Base-by-base conservation (phyloP, 2,113 vertebrate genomes). In the Tricholaema leucomelas region DNA sequence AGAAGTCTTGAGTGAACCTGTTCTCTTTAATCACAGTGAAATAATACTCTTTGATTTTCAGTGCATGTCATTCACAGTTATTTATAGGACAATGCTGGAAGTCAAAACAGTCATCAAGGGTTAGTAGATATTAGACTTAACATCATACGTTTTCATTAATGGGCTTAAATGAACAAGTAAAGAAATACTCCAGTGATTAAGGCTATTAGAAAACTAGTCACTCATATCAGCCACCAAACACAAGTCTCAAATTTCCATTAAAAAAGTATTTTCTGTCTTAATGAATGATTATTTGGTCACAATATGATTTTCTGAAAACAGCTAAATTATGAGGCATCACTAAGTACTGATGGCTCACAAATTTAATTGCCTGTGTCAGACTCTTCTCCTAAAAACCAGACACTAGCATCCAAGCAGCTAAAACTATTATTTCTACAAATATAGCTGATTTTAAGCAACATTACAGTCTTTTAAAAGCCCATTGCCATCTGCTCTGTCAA, bases 81-180 rank as follows among this genome's bases (percentile, higher is more conserved):
- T 97, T 96, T 97, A 97, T 97, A 97, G 81, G 91, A 95, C 88
- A 96, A 92, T 70, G 84, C 74, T 92, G 84, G 88, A 96, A 97
- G 96, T 96, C 91, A 97, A 97, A 96, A 95, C 78, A 96, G 83
- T 90, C 94, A 96, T 95, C 94, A 96, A 76, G 91, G 93, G 91
- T 96, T 94, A 94, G 91, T 59, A 93, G 81, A 96, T 96, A 97
- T 91, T 91, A 96, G 92, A 95, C 94, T 94, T 95, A 95, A 94
- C 91, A 44, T 79, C 91, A 74, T 81, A 67, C 23, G 4, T 94
- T 76, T 93, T 95, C 94, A 96, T 95, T 91, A 96, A 91, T 74
- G 85, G 79, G 59, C 61, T 88, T 91, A 94, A 88, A 95, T 92
- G 84, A 94, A 91, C 58, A 89, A 74, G 67, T 92, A 95, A 85